Percentiles rank a stretch among this genome's conserved stretches.
Conservation (phyloP, 2,113 vertebrate genomes). For the Budorcas taxicolor region DNA sequence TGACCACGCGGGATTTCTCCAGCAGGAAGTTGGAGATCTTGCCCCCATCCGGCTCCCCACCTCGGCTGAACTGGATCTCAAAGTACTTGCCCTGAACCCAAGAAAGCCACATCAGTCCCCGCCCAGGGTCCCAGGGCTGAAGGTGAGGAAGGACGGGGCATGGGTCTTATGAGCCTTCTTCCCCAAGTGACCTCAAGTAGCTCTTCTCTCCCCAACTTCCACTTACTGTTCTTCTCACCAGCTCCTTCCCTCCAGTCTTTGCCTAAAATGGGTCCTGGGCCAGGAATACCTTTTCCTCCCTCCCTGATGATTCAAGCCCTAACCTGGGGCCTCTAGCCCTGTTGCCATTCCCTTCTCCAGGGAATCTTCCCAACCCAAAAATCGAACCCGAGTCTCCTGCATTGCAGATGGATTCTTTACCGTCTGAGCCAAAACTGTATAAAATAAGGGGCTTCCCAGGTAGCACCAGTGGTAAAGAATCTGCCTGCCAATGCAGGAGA, state of each 20-base stretch:
- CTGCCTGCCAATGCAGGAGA: neutral
- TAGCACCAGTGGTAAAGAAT: neutral
- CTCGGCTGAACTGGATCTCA: slow-evolving; percentile 98
- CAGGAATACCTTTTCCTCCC: neutral
- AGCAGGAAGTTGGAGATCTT: slow-evolving; percentile 98
- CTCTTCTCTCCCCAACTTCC: neutral
- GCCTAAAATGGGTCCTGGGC: neutral
- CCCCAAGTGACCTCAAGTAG: neutral
- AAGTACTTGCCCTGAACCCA: slow-evolving; percentile 93
- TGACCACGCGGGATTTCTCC: slow-evolving; percentile 97
- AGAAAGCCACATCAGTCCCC: neutral
- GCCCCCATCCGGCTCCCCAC: slow-evolving; percentile 94
- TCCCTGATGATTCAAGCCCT: neutral
- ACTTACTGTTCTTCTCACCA: neutral
- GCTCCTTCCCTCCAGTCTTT: neutral
- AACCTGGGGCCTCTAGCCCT: neutral
- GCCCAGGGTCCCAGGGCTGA: neutral
- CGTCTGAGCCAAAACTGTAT: neutral
- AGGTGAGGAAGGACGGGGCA: too few relatives aligned
- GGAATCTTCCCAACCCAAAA: neutral
- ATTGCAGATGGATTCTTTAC: neutral
- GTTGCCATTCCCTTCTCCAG: neutral
- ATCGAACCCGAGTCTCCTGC: neutral
- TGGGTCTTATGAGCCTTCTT: neutral
- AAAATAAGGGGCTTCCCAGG: neutral